Base-by-base conservation (phyloP, 2,888 invertebrate genomes). In the Apodemia hepburni region DNA sequence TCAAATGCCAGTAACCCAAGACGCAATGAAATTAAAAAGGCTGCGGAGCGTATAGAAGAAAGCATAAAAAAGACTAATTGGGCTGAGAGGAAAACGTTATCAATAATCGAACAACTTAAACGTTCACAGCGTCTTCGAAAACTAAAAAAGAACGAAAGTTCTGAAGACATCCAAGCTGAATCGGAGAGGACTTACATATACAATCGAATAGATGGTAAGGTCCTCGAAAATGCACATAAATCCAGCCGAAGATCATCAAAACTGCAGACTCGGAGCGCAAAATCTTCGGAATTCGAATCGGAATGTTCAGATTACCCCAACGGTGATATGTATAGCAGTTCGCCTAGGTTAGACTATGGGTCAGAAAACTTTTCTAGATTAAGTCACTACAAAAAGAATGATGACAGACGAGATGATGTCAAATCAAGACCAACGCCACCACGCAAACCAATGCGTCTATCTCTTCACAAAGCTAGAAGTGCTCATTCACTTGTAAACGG, bases 401-500 rank as follows among this genome's bases (percentile, higher is more conserved):
- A 87, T 7, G 87, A 87, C 2, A 74, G 77, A 61, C 79, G 81
- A 15, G 76, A 74, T 8, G 92, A 93, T 61, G 78, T 76, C 9
- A 93, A 93, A 67, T 88, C 93, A 3, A 90, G 96, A 62, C 97
- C 97, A 0, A 94, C 95, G 15, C 97, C 97, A 5, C 97, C 97
- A 22, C 95, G 97, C 74, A 97, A 97, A 77, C 97, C 97, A 0
- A 82, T 97, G 60, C 92, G 97, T 11, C 85, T 97, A 51, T 97
- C 97, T 0, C 84, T 97, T 60, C 97, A 97, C 77, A 94, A 97
- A 72, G 96, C 97, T 0, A 94, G 96, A 67, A 97, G 97, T 80
- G 93, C 96, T 60, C 96, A 96, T 75, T 96, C 96, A 0, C 93
- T 96, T 22, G 72, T 84, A 59, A 81, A 81, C 73, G 87, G 88